Base-by-base conservation (phyloP, 2,113 vertebrate species). In the Noctilio leporinus region DNA sequence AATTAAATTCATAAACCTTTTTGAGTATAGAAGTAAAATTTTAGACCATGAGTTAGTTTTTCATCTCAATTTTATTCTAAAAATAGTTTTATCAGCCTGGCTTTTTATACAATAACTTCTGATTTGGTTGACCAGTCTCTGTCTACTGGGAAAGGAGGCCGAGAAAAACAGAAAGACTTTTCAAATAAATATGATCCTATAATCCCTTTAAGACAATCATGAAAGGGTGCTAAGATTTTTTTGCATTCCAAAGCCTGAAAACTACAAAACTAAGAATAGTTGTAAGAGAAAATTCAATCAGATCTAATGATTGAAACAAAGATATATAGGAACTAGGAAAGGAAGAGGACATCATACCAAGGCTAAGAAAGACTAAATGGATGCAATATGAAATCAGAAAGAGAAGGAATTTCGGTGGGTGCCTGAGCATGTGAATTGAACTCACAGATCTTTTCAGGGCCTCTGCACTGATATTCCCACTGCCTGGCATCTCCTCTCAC, bases 41-140 rank as follows among this genome's bases (percentile, higher is more conserved):
- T 81, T 83, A 94, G 59, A 87, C 15, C 10, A 40, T 40, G 10
- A 64, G 9, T 80, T 49, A 72, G 73, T 89, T 82, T 96, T 93
- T 92, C 43, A 75, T 49, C 35, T 93, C 89, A 47, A 43, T 86
- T 96, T 86, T 59, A 72, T 86, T 91, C 72, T 73, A 78, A 83
- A 94, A 92, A 35, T 80, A 57, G 86, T 49, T 53, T 55, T 83
- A 80, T 85, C 53, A 55, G 4, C 19, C n/a, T 97, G 47, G 64
- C 28, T 82, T 57, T 93, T 73, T 2, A 76, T n/a, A 15, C 0
- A 75, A 3, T 77, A 73, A 69, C 45, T 86, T 91, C 62, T 55
- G 14, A 88, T 38, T 43, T 19, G 35, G 59, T 33, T 75, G 43
- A 3, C 4, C 57, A 40, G 5, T 35, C n/a, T 73, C 8, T 53